A percentile compares a stretch with the other conserved stretches of the same genome.
phyloP scores from a whole-genome alignment of 2,797 vertebrate genomes.

The Apodemus agrarius region DNA sequence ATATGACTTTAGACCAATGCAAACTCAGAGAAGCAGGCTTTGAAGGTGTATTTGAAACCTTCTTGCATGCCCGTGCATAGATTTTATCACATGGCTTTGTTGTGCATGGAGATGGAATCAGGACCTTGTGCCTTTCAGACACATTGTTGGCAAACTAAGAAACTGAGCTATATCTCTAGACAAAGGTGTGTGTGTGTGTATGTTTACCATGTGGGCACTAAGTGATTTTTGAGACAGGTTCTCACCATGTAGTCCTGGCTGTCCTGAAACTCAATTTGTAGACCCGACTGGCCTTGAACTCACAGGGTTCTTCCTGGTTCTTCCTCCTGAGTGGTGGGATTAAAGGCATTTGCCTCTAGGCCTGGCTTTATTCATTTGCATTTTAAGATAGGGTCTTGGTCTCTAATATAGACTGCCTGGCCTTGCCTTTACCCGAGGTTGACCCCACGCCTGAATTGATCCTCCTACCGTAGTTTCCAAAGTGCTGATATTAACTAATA shows the following conservation, averaged over 20 bases:
- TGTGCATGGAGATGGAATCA: not conserved
- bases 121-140: not conserved
- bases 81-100: constrained; percentile 33
- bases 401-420: not conserved
- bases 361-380: not conserved
- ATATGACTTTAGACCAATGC: constrained; percentile 25
- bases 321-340: not conserved
- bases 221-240: not conserved
- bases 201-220: too few species aligned
- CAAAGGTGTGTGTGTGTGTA: not conserved
- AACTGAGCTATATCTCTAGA: not conserved
- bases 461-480: not conserved
- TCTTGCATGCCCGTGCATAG: not conserved
- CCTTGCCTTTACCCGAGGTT: not conserved
- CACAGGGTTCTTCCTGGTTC: not conserved
- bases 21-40: constrained; percentile 30
- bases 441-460: not conserved
- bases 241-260: not conserved
- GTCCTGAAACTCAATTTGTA: not conserved
- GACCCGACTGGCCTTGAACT: not conserved
- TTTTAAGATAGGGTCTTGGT: not conserved
- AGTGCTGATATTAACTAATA: not conserved
- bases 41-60: constrained; percentile 44
- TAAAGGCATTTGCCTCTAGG: not conserved
- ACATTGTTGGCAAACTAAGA: not conserved